These are phyloP conservation scores for Pholis gunnellus DNA, from an alignment of 2,113 vertebrate species.

Conservation along the genomic window DNA sequence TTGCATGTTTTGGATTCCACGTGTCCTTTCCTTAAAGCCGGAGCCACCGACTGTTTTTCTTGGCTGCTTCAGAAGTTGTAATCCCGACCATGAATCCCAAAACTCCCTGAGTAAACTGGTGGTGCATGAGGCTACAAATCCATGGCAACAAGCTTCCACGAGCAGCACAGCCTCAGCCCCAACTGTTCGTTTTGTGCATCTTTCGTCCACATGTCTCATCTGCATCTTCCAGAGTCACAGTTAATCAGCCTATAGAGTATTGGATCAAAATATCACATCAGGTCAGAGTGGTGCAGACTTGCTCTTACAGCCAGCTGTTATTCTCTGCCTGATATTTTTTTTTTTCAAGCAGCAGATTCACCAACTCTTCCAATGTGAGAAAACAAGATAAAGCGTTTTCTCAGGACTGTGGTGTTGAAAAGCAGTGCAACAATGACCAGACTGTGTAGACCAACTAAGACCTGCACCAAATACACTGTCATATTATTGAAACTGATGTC, in stretches of 20 bases:
- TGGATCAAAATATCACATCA: constrained; percentile 28
- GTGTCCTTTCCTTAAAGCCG: constrained; percentile 1
- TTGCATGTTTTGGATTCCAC: neutral
- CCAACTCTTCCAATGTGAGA: neutral
- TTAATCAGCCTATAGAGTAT: constrained; percentile 24
- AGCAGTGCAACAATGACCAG: neutral
- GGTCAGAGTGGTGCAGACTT: constrained; percentile 27
- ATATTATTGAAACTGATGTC: neutral
- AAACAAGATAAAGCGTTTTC: neutral
- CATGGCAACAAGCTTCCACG: constrained; percentile 61
- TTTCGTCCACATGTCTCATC: constrained; percentile 13
- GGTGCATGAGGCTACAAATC: constrained; percentile 55
- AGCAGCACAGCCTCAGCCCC: constrained; percentile 13
- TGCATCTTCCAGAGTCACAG: constrained; percentile 10
- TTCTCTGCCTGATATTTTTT: neutral
- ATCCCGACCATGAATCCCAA: constrained; percentile 34
- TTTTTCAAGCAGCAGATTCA: constrained; percentile 8
- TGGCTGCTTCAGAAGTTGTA: constrained; percentile 37
- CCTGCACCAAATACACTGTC: neutral
- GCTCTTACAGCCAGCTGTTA: constrained; percentile 1
- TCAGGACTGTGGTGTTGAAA: neutral
- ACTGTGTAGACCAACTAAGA: neutral
- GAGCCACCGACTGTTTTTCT: neutral
- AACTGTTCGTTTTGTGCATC: neutral
- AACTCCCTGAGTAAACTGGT: constrained; percentile 44